Evolutionary conservation across 1,140 invertebrate species (phyloP).

Genomic region (Ips nitidus): DNA sequence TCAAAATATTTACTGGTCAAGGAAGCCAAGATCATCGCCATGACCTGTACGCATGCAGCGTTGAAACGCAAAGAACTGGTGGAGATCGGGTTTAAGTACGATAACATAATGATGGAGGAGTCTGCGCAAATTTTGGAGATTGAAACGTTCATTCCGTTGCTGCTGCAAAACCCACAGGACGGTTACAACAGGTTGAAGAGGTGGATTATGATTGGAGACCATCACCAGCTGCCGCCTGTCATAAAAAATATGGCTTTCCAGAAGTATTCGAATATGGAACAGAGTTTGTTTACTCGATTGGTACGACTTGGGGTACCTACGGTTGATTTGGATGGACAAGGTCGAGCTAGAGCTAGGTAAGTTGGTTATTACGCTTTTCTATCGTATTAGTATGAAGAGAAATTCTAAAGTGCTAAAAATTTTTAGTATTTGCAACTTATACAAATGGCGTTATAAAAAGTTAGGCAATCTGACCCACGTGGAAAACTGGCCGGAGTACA

Average conservation of each 20-base stretch:
- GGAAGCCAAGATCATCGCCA: constrained; percentile 99
- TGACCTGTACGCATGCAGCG: constrained; percentile 99
- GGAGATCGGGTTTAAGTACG: constrained; percentile 93
- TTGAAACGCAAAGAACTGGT: constrained; percentile 95
- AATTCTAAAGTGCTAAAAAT: not conserved
- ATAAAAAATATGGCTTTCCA: constrained; percentile 99
- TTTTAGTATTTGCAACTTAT: constrained; percentile 85
- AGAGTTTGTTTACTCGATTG: constrained; percentile 95
- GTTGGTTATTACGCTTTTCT: constrained; percentile 11
- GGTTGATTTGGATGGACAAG: constrained; percentile 96
- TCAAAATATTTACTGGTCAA: constrained; percentile 97
- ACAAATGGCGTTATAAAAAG: constrained; percentile 97
- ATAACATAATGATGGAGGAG: constrained; percentile 99
- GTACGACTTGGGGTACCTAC: constrained; percentile 95
- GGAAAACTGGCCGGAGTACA: constrained; percentile 78
- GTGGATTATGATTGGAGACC: constrained; percentile 99
- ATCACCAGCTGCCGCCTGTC: constrained; percentile 98
- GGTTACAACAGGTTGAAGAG: constrained; percentile 94
- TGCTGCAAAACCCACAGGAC: constrained; percentile 96
- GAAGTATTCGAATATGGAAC: constrained; percentile 99
- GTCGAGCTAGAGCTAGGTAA: constrained; percentile 83
- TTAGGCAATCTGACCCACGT: constrained; percentile 93
- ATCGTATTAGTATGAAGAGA: not conserved
- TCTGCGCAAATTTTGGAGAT: constrained; percentile 99
- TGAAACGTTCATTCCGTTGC: constrained; percentile 97